These are phyloP conservation scores for Sigmodon hispidus DNA, from an alignment of 2,113 vertebrate genomes.

Conservation along the genomic window DNA sequence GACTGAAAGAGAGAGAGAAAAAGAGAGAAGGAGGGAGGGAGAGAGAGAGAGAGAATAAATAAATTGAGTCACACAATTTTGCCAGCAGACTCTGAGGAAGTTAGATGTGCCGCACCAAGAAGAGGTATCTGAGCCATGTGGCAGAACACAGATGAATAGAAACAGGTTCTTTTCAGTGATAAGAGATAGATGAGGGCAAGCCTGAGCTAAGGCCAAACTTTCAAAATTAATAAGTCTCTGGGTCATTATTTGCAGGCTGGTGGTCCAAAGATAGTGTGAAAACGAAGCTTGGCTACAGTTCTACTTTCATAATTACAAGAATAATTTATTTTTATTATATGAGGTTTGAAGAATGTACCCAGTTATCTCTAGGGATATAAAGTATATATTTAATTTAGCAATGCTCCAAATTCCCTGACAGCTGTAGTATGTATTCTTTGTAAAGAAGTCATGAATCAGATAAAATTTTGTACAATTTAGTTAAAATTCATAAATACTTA, in stretches of 20 bases:
- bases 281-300: background rate
- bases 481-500: constrained; percentile 36
- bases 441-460: constrained; percentile 35
- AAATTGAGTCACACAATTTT: background rate
- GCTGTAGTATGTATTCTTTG: background rate
- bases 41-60: background rate
- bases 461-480: constrained; percentile 29
- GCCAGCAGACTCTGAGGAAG: background rate
- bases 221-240: background rate
- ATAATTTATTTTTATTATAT: constrained; percentile 29
- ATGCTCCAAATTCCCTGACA: constrained; percentile 16
- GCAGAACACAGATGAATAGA: background rate
- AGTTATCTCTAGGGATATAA: background rate
- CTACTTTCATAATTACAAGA: constrained; percentile 20
- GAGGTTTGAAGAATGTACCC: background rate
- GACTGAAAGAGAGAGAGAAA: background rate
- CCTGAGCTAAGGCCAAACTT: background rate
- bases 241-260: background rate
- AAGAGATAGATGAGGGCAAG: background rate
- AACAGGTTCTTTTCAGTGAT: background rate
- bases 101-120: background rate
- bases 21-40: background rate
- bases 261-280: background rate
- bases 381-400: constrained; percentile 40
- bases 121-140: background rate